Base-by-base conservation (phyloP, 2,113 vertebrate species). In the Argyrosomus japonicus region DNA sequence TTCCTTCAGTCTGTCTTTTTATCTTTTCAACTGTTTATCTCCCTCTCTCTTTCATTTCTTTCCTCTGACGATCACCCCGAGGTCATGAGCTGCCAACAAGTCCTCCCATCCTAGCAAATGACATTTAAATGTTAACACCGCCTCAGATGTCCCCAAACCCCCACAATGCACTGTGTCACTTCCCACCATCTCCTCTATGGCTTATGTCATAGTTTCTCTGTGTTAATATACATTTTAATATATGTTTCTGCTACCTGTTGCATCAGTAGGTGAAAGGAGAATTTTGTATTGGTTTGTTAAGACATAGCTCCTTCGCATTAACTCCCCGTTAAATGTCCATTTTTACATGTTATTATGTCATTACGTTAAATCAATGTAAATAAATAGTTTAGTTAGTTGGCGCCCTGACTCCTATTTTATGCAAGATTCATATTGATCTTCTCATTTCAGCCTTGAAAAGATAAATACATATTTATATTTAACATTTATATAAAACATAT, bases 111-210 rank as follows among this genome's bases (percentile, higher is more conserved):
- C 68, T 78, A 53, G 79, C 76, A 84, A 86, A 88, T 93, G 88
- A 91, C 93, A 93, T 95, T 95, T 94, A 93, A 92, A 95, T 93
- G 92, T 88, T 91, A 92, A 79, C 64, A 68, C 82, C 61, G 62
- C 79, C 68, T 90, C 87, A 68, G 83, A 91, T 92, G 87, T 87
- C 81, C 69, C 78, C 56, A 73, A 86, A 68, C 61, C 64, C 64
- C 81, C 70, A 71, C 88, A 83, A 85, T 83, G 87, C 87, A 79
- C 75, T 64, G 65, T 86, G 88, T 87, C 83, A 82, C 81, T 69
- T 83, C 60, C 76, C 63, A 71, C 68, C 54, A 19, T 73, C 67
- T 68, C 65, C 25, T 76, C 36, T 23, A n/a, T 48, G 47, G 65
- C 65, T 71, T 45, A 4, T 40, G 48, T 23, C 45, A 21, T 29